Evolutionary conservation across 2,797 vertebrate genomes (phyloP).

Genomic region (Mallotus villosus): DNA sequence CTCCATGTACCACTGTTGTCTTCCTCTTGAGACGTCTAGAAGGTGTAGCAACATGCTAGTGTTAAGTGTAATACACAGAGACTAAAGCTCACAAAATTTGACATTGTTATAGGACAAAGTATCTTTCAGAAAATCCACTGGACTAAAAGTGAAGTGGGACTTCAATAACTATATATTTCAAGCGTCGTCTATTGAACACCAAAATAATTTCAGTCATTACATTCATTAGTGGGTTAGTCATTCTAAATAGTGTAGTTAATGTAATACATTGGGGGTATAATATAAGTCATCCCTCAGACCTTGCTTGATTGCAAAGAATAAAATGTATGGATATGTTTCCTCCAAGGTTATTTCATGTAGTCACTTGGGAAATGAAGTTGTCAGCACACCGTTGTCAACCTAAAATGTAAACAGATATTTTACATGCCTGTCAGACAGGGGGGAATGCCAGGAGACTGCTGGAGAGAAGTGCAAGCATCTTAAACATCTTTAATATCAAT

Average conservation of each 20-base stretch:
- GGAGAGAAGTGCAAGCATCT: too few species aligned
- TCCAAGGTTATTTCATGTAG: conserved; percentile 70
- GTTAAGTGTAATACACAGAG: conserved; percentile 74
- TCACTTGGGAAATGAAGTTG: conserved; percentile 68
- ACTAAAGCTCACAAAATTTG: conserved; percentile 68
- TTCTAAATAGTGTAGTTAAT: conserved; percentile 27
- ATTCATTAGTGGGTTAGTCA: too few species aligned
- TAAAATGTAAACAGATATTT: conserved; percentile 75
- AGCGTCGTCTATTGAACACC: neutral
- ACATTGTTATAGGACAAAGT: conserved; percentile 54
- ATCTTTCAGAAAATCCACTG: neutral
- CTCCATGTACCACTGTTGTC: conserved; percentile 57
- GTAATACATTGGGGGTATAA: neutral
- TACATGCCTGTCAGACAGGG: conserved; percentile 66
- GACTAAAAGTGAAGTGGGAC: neutral
- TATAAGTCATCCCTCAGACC: conserved; percentile 48
- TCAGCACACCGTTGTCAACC: conserved; percentile 64
- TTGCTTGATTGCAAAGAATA: conserved; percentile 50
- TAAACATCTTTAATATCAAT: conserved; percentile 40
- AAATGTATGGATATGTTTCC: conserved; percentile 61
- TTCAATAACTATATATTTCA: neutral
- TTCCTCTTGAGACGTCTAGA: conserved; percentile 73
- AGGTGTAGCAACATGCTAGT: conserved; percentile 75
- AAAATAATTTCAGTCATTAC: neutral
- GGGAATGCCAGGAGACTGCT: conserved; percentile 34